Evolutionary conservation across 2,888 invertebrate genomes (phyloP).

Genomic region (Lacanobia oleracea): DNA sequence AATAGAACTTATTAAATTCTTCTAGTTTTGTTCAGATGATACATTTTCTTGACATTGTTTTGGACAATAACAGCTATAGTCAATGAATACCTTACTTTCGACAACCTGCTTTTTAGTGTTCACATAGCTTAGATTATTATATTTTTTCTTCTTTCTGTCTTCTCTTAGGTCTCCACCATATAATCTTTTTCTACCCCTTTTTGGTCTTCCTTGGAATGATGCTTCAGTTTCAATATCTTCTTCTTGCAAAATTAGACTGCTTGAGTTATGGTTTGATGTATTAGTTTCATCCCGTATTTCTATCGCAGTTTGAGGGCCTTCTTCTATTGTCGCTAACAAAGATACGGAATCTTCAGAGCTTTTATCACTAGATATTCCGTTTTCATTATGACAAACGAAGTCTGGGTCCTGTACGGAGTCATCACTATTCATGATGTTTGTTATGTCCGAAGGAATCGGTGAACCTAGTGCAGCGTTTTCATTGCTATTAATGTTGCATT

Average conservation of each 20-base stretch:
- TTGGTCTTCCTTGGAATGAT: conserved; percentile 18
- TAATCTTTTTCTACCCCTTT: conserved; percentile 30
- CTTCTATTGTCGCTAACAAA: conserved; percentile 21
- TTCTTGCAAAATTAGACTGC: conserved; percentile 21
- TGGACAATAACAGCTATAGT: conserved; percentile 30
- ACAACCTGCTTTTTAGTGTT: conserved; percentile 28
- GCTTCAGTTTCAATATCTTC: conserved; percentile 23
- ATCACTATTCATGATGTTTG: conserved; percentile 30
- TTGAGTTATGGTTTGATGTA: conserved; percentile 23
- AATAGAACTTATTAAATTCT: conserved; percentile 16
- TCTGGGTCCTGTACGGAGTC: conserved; percentile 25
- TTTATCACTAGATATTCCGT: conserved; percentile 19
- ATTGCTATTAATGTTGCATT: conserved; percentile 27
- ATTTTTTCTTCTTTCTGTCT: conserved; percentile 29
- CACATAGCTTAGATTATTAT: conserved; percentile 34
- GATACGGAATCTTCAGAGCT: conserved; percentile 21
- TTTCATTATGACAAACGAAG: conserved; percentile 23
- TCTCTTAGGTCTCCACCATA: conserved; percentile 32
- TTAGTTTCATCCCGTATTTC: conserved; percentile 26
- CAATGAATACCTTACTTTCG: conserved; percentile 26
- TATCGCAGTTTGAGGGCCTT: conserved; percentile 28
- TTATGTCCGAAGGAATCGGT: conserved; percentile 22
- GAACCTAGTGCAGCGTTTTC: conserved; percentile 28
- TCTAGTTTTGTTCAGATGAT: conserved; percentile 14
- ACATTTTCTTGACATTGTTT: conserved; percentile 24